Conservation (phyloP, 1,140 invertebrate genomes). For the Nebria ingens region DNA sequence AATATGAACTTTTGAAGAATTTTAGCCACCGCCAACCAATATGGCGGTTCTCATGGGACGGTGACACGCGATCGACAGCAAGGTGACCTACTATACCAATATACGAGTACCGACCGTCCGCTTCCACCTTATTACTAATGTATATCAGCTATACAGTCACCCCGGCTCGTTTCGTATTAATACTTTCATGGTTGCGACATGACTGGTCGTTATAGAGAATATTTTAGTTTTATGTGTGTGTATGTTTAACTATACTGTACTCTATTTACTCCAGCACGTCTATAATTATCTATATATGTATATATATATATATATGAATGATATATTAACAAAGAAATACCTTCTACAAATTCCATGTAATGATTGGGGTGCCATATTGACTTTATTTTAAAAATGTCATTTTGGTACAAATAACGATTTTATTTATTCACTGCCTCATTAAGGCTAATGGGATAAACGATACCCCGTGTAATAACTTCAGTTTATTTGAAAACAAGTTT, state of each 20-base stretch:
- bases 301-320: too few species aligned
- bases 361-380: too few species aligned
- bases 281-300: too few species aligned
- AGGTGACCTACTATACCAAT: conserved; percentile 5
- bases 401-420: too few species aligned
- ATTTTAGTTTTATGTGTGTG: not conserved
- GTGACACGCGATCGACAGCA: conserved; percentile 7
- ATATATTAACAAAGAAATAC: too few species aligned
- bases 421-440: too few species aligned
- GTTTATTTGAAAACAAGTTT: too few species aligned
- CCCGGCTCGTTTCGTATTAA: conserved; percentile 5
- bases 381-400: too few species aligned
- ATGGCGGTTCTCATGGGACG: conserved; percentile 8
- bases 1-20: not conserved
- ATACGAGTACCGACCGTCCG: not conserved
- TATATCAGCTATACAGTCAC: not conserved
- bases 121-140: not conserved
- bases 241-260: not conserved
- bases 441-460: too few species aligned
- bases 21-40: not conserved
- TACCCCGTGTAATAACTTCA: too few species aligned
- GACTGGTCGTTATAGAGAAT: not conserved
- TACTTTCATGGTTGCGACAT: not conserved
- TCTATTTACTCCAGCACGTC: not conserved
- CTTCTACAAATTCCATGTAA: too few species aligned